Conservation (phyloP, 2,888 invertebrate genomes). For the Oscheius sp. region DNA sequence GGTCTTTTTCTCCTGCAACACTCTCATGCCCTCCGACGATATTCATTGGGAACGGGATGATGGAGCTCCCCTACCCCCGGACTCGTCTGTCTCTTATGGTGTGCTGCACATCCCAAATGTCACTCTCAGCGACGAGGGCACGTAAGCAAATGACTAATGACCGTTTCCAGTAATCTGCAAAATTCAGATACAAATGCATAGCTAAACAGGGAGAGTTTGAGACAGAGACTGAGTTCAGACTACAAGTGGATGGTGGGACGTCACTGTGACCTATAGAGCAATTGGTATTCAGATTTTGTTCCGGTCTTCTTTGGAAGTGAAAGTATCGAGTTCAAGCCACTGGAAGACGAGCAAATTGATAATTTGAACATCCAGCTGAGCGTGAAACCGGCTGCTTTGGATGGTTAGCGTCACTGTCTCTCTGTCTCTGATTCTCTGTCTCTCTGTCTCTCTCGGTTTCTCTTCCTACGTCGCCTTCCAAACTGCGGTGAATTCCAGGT, state of each 20-base stretch:
- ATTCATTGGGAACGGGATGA: constrained; percentile 38
- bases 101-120: constrained; percentile 51
- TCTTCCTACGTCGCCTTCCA: too few relatives aligned
- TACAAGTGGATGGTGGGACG: constrained; percentile 60
- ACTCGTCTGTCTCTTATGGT: constrained; percentile 46
- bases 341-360: constrained; percentile 57
- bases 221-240: constrained; percentile 48
- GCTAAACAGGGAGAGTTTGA: constrained; percentile 42
- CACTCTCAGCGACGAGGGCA: constrained; percentile 50
- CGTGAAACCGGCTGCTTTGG: constrained; percentile 30
- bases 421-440: too few relatives aligned
- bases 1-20: constrained; percentile 41
- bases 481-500: constrained; percentile 18
- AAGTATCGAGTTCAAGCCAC: constrained; percentile 60
- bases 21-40: constrained; percentile 33
- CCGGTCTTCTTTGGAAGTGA: constrained; percentile 61
- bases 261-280: neutral
- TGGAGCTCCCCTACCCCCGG: constrained; percentile 44
- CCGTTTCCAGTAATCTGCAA: neutral
- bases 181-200: constrained; percentile 47
- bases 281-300: constrained; percentile 58
- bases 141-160: constrained; percentile 33
- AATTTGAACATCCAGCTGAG: constrained; percentile 58
- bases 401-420: neutral
- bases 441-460: too few relatives aligned